Evolutionary conservation across 2,797 vertebrate genomes (phyloP).

Genomic region (Sebastes wilsoni): DNA sequence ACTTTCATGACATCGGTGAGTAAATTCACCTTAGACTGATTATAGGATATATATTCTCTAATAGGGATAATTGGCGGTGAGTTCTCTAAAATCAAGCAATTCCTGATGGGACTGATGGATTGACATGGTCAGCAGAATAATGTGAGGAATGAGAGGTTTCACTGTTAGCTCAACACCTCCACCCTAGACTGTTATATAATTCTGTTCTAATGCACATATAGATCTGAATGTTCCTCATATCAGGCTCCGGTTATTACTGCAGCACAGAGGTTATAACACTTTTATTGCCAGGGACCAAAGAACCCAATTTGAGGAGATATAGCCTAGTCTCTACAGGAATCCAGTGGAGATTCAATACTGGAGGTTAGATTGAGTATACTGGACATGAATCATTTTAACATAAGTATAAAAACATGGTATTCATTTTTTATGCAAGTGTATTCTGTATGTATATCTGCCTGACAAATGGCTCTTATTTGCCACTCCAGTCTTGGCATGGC

Average conservation of each 20-base stretch:
- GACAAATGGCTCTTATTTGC: too few species aligned
- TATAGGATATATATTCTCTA: neutral
- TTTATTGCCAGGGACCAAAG: neutral
- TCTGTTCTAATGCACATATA: neutral
- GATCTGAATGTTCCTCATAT: conserved; percentile 12
- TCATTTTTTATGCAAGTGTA: fast-evolving
- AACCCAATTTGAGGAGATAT: neutral
- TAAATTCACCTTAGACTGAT: too few species aligned
- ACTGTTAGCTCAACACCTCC: neutral
- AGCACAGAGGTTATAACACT: neutral
- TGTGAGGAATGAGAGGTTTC: neutral
- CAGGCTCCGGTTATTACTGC: neutral
- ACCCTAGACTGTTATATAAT: conserved; percentile 1
- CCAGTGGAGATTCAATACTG: neutral
- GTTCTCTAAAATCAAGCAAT: neutral
- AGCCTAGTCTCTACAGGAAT: neutral
- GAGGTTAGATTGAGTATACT: fast-evolving
- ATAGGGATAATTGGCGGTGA: neutral
- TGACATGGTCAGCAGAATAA: neutral
- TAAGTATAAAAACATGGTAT: too few species aligned
- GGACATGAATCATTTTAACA: too few species aligned
- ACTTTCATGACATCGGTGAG: neutral
- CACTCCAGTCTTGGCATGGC: fast-evolving
- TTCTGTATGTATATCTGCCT: too few species aligned
- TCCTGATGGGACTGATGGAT: neutral